These are phyloP conservation scores for Salvelinus alpinus DNA, from an alignment of 2,113 vertebrate species.

Conservation along the genomic window DNA sequence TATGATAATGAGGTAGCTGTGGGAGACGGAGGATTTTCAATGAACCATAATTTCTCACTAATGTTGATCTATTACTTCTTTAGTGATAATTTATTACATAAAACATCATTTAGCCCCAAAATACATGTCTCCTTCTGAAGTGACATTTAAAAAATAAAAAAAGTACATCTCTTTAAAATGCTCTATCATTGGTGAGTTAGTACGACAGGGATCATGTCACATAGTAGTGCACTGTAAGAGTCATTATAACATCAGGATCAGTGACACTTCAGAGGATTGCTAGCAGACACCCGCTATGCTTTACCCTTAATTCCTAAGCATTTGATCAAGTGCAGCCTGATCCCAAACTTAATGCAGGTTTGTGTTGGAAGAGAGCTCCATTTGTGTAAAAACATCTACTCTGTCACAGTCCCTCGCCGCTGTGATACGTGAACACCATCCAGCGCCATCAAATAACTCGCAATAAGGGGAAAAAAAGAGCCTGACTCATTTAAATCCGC, in stretches of 20 bases:
- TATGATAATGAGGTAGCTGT: no score
- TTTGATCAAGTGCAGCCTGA: constrained; percentile 43
- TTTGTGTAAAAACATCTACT: constrained; percentile 56
- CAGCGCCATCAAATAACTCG: constrained; percentile 76
- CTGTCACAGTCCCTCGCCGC: constrained; percentile 59
- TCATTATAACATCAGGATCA: constrained; percentile 36
- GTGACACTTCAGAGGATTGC: constrained; percentile 60
- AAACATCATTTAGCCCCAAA: background rate
- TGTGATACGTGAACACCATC: constrained; percentile 71
- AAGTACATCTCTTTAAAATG: background rate
- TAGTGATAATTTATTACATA: background rate
- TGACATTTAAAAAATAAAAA: background rate
- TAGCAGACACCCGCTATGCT: constrained; percentile 39
- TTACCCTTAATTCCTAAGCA: constrained; percentile 63
- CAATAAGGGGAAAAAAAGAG: constrained; percentile 50
- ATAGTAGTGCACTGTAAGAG: background rate
- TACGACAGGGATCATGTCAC: background rate
- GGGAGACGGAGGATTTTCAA: background rate
- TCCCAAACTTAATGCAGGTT: constrained; percentile 47
- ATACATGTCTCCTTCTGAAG: background rate
- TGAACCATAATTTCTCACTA: background rate
- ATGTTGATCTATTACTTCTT: background rate
- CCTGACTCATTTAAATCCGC: constrained; percentile 77
- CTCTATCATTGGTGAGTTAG: background rate
- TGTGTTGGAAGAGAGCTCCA: constrained; percentile 40